Conservation (phyloP, 2,888 invertebrate species). For the Stratiomys singularior region DNA sequence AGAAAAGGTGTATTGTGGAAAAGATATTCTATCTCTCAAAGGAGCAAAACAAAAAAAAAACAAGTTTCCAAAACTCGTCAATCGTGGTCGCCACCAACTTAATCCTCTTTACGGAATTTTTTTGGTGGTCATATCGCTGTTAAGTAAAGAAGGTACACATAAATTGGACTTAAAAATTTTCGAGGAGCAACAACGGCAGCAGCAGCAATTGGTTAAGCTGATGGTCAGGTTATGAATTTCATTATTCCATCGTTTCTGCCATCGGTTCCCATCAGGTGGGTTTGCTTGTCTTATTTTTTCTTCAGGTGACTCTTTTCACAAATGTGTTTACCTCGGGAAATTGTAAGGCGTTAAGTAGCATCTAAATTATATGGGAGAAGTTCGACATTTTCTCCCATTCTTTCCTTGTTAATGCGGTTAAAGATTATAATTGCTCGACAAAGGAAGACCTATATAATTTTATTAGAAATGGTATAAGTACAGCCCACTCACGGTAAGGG, state of each 20-base stretch:
- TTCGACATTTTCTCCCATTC: neutral
- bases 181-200: no score
- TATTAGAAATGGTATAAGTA: neutral
- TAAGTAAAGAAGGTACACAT: constrained; percentile 2
- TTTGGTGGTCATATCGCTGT: constrained; percentile 25
- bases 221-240: neutral
- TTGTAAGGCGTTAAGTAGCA: constrained; percentile 43
- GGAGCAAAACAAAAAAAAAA: no score
- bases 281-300: constrained; percentile 8
- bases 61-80: no score
- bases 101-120: constrained; percentile 18
- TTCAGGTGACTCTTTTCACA: constrained; percentile 29
- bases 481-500: neutral
- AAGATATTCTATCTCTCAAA: neutral
- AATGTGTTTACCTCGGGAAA: constrained; percentile 8
- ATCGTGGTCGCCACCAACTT: neutral
- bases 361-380: constrained; percentile 37
- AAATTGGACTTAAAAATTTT: constrained; percentile 22
- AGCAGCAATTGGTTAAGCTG: constrained; percentile 4
- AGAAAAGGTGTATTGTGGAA: neutral
- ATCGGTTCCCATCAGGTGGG: no score
- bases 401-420: neutral
- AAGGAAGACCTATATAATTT: neutral
- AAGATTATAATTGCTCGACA: neutral
- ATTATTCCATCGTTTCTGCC: neutral